phyloP scores from a whole-genome alignment of 2,888 invertebrate species.

The Byasa hedistus region DNA sequence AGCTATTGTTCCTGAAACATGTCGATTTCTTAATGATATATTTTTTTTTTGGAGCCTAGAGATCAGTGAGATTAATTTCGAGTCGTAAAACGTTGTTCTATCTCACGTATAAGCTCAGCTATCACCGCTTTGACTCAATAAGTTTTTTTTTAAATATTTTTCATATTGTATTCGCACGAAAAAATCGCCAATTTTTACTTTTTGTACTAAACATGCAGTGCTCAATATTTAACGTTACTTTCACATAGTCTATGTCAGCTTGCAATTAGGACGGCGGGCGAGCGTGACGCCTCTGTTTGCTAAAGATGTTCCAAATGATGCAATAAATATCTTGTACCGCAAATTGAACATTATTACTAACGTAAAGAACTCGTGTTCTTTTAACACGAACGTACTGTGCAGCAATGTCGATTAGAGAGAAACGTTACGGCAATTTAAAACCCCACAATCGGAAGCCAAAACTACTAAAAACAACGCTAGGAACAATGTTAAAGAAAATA shows the following conservation, averaged over 20 bases:
- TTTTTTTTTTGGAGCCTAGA: too few relatives aligned
- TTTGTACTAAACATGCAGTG: not conserved
- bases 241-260: not conserved
- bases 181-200: not conserved
- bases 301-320: slow-evolving; percentile 5
- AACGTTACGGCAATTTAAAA: slow-evolving; percentile 9
- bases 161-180: not conserved
- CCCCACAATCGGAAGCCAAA: not conserved
- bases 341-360: slow-evolving; percentile 1
- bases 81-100: too few relatives aligned
- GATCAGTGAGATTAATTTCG: too few relatives aligned
- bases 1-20: too few relatives aligned
- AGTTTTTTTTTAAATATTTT: too few relatives aligned
- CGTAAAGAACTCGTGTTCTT: not conserved
- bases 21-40: too few relatives aligned
- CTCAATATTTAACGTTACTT: not conserved
- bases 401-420: slow-evolving; percentile 1
- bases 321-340: not conserved
- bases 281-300: slow-evolving; percentile 10
- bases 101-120: too few relatives aligned
- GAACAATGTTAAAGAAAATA: too few relatives aligned
- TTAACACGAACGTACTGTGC: not conserved
- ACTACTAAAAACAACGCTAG: not conserved
- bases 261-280: slow-evolving; percentile 6
- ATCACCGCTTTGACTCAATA: too few relatives aligned